These are phyloP conservation scores for Nymphalis c-album DNA, from an alignment of 2,888 invertebrate species.

Conservation along the genomic window DNA sequence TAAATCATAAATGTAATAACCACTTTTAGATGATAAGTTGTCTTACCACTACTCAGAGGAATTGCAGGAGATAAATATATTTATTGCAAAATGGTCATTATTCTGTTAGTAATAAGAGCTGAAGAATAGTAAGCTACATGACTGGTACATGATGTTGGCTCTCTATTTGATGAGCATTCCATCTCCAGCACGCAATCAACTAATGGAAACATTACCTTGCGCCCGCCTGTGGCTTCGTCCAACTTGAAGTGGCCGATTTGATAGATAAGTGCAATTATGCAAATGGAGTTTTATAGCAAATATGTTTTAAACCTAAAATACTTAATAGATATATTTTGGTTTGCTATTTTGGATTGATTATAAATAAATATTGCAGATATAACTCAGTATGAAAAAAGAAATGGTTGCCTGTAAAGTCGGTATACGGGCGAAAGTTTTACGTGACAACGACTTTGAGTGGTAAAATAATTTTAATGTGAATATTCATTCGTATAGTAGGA, in stretches of 20 bases:
- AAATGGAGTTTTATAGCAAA: neutral
- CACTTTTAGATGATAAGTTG: conserved; percentile 18
- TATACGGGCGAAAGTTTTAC: no score
- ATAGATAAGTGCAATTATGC: neutral
- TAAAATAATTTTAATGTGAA: no score
- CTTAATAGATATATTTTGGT: neutral
- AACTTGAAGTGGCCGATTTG: neutral
- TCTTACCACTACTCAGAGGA: neutral
- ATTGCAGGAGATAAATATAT: neutral
- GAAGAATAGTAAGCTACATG: neutral
- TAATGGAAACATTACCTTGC: conserved; percentile 27
- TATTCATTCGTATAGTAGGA: no score
- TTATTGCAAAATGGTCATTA: conserved; percentile 12
- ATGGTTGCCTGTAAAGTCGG: no score
- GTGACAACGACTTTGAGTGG: no score
- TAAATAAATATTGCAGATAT: neutral
- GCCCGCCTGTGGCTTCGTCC: conserved; percentile 17
- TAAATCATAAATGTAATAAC: conserved; percentile 5
- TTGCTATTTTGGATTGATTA: no score
- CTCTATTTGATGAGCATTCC: conserved; percentile 37
- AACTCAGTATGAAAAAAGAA: neutral
- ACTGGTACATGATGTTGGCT: conserved; percentile 18
- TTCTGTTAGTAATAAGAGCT: conserved; percentile 13
- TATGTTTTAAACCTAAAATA: no score
- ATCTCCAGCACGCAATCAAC: conserved; percentile 35